Percentiles rank a stretch among this genome's conserved stretches.
Evolutionary conservation across 1,140 invertebrate species (phyloP).

Genomic region (Alviniconcha marisindica): DNA sequence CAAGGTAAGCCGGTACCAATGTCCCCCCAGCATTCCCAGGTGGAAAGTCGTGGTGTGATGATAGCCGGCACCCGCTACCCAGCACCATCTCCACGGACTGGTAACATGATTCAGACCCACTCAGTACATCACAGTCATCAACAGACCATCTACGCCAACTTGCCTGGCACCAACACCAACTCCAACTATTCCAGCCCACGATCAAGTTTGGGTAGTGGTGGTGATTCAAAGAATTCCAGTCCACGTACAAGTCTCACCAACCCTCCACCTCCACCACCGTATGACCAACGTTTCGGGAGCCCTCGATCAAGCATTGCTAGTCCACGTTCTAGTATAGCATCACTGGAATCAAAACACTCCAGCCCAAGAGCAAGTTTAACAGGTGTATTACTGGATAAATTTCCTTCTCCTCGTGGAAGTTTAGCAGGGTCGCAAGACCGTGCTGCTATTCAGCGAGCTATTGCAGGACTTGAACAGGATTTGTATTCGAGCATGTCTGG

Average conservation of each 20-base stretch:
- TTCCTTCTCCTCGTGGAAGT: conserved; percentile 66
- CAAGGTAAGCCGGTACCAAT: conserved; percentile 29
- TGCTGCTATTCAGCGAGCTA: conserved; percentile 36
- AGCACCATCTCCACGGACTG: conserved; percentile 45
- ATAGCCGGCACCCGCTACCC: conserved; percentile 48
- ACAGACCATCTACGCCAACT: conserved; percentile 43
- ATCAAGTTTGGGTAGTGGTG: conserved; percentile 80
- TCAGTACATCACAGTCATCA: conserved; percentile 43
- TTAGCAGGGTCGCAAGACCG: conserved; percentile 52
- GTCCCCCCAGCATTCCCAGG: conserved; percentile 23
- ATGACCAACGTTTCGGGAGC: conserved; percentile 73
- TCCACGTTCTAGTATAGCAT: conserved; percentile 77
- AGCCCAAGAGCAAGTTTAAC: conserved; percentile 78
- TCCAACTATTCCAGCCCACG: conserved; percentile 78
- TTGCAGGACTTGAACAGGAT: conserved; percentile 39
- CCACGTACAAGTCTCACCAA: conserved; percentile 78
- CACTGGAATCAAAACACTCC: conserved; percentile 78
- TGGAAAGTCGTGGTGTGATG: conserved; percentile 44
- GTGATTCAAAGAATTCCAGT: conserved; percentile 80
- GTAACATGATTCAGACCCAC: conserved; percentile 45
- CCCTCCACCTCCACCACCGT: conserved; percentile 76
- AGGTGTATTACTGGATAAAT: conserved; percentile 63
- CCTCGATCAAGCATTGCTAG: conserved; percentile 75
- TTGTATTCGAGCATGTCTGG: conserved; percentile 6
- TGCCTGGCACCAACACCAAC: conserved; percentile 47